A percentile compares a stretch with the other conserved stretches of the same genome.
Evolutionary conservation across 2,888 invertebrate genomes (phyloP).

Genomic region (Sinotaia quadrata): DNA sequence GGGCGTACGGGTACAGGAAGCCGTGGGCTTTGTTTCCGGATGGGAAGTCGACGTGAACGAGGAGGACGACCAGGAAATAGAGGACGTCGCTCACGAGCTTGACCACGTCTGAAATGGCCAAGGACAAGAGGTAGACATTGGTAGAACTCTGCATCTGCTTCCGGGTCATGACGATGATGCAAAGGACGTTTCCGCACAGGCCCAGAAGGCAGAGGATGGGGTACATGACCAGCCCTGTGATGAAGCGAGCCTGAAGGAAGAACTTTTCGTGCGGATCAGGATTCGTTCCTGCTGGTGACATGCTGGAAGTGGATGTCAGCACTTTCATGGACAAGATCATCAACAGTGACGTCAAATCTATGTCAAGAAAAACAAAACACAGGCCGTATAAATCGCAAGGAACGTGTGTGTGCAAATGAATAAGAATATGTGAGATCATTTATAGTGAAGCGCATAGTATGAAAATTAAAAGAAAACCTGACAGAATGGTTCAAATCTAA

Average conservation of each 20-base stretch:
- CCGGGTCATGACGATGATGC: constrained; percentile 63
- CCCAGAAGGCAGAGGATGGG: constrained; percentile 66
- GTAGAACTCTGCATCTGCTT: constrained; percentile 66
- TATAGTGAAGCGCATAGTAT: no score
- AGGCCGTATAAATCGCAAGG: no score
- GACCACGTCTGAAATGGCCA: constrained; percentile 66
- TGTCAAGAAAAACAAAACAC: background rate
- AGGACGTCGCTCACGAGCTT: constrained; percentile 66
- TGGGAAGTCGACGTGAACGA: constrained; percentile 51
- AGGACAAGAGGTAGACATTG: constrained; percentile 64
- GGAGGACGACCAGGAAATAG: constrained; percentile 64
- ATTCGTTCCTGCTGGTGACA: background rate
- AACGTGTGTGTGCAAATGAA: no score
- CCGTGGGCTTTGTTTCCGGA: constrained; percentile 59
- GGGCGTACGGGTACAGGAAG: constrained; percentile 68
- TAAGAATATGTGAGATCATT: no score
- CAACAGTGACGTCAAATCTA: background rate
- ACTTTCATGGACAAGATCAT: constrained; percentile 10
- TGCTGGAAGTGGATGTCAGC: background rate
- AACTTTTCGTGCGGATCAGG: constrained; percentile 40
- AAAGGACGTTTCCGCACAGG: constrained; percentile 62
- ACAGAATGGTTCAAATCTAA: no score
- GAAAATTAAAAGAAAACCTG: no score
- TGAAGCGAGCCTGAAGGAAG: constrained; percentile 59
- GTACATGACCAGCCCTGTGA: constrained; percentile 63